Base-by-base conservation (phyloP, 2,113 vertebrate species). In the Xiphophorus hellerii region DNA sequence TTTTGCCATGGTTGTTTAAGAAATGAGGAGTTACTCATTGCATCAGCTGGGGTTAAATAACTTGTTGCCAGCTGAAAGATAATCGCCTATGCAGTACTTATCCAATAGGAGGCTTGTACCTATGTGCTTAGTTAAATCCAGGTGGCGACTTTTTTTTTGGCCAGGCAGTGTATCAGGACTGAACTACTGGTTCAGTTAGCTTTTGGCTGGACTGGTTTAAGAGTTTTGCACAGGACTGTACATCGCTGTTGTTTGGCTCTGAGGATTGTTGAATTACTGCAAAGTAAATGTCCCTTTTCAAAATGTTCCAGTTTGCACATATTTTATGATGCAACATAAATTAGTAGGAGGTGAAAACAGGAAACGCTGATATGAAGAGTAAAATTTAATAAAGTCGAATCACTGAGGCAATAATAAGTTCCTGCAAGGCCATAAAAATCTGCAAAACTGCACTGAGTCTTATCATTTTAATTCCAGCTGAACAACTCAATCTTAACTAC, bases 341-440 rank as follows among this genome's bases (percentile, higher is more conserved):
- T 42, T 7, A 8, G 6, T 1, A 78, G 28, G 35, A 0, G 1
- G 35, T 61, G 54, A 64, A 3, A 6, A 0, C 25, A 64, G 69
- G 8, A 62, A 30, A 39, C 22, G 31, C n/a, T 20, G 27, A 48
- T 0, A 54, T 25, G 51, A 58, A 10, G 22, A 58, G 39, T 39
- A 51, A 66, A 66, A 0, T 31, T 58, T 58, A 3, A 58, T 58
- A 17, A n/a, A 25, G 17, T 29, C 58, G 42, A 28, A 58, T 64
- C 64, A 28, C 0, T 0, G 28, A 62, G 25, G 37, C 35, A n/a
- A 31, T 62, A 29, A 51, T 33, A 29, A 17, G n/a, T n/a, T n/a
- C 51, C 77, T 60, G 70, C 61, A 3, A 69, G 69, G 54, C 3
- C 62, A 48, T 54, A 76, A 35, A 67, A 48, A 54, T 17, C 51